Evolutionary conservation across 2,797 vertebrate genomes (phyloP).

Genomic region (Lepilemur septentrionalis): DNA sequence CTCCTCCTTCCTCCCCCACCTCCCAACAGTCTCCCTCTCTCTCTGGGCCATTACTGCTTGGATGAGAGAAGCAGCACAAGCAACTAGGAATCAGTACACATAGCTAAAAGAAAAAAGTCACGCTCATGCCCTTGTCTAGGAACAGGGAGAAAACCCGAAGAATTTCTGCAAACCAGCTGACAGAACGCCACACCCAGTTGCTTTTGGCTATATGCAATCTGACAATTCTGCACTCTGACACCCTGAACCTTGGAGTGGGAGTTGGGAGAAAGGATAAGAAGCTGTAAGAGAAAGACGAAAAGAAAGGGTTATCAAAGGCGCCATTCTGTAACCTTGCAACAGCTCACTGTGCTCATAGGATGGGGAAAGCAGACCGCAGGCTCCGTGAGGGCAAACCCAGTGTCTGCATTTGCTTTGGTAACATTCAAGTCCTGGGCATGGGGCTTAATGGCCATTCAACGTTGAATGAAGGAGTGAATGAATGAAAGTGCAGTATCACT

Average conservation of each 20-base stretch:
- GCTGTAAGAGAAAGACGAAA: not conserved
- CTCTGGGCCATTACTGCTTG: not conserved
- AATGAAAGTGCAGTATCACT: not conserved
- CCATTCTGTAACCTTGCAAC: not conserved
- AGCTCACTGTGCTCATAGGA: fast-evolving
- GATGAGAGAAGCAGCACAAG: not conserved
- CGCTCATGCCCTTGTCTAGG: not conserved
- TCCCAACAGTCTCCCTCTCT: not conserved
- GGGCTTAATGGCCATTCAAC: not conserved
- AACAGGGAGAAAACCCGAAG: not conserved
- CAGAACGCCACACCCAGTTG: not conserved
- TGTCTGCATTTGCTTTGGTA: not conserved
- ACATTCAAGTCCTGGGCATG: not conserved
- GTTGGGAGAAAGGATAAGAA: not conserved
- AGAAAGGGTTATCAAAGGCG: not conserved
- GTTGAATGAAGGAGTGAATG: not conserved
- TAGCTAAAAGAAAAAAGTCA: not conserved
- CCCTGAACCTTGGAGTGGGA: not conserved
- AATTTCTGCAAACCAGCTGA: not conserved
- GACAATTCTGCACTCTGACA: not conserved
- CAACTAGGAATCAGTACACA: not conserved
- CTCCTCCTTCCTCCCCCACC: not conserved
- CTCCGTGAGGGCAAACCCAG: fast-evolving
- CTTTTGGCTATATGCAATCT: not conserved
- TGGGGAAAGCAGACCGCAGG: not conserved